Evolutionary conservation across 2,888 invertebrate species (phyloP), one percentile per base, ranked within the genome.

Genomic region (Caenorhabditis sinica): DNA sequence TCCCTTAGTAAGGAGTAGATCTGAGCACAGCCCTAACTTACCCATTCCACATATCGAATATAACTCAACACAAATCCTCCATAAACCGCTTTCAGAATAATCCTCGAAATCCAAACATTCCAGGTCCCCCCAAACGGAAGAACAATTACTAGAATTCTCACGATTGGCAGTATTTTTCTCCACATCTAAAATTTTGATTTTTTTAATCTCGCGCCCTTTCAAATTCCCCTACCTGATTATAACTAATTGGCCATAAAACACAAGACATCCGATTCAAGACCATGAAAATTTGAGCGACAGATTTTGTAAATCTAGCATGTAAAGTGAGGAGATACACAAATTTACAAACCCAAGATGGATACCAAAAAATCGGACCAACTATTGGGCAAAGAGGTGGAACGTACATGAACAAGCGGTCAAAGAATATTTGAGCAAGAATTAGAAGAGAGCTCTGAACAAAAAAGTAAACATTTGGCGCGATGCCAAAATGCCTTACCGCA

Each of bases 211-310:
- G n/a, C 49, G 20, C 2, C 20, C 2, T 49, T 49, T 13, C 17
- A 43, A 13, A 43, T 8, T 8, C 11, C 9, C 15, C 43, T 49
- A 68, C 51, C 33, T 30, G 13, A 28, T 20, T n/a, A 61, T 80
- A 63, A 23, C 33, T 1, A 28, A 49, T 33, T 4, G 80, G 80
- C 28, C 40, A 36, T 17, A 73, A 17, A 13, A 81, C 68, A 40
- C 73, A 81, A 9, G 68, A 33, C 73, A 73, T 66, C 60, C 73
- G 56, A 58, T 73, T 81, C n/a, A 73, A 23, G 0, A 63, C 63
- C 33, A 72, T 49, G 23, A 63, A 43, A n/a, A 79, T 65, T 56
- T 79, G 71, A 36, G 49, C 43, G 23, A 79, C 79, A 5, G 56
- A 63, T 43, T 79, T 72, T 11, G 65, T n/a, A 4, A 72, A 25